Percentiles rank a stretch among this genome's conserved stretches.
Conservation (phyloP, 2,797 vertebrate species). For the Gymnoscopelus braueri region DNA sequence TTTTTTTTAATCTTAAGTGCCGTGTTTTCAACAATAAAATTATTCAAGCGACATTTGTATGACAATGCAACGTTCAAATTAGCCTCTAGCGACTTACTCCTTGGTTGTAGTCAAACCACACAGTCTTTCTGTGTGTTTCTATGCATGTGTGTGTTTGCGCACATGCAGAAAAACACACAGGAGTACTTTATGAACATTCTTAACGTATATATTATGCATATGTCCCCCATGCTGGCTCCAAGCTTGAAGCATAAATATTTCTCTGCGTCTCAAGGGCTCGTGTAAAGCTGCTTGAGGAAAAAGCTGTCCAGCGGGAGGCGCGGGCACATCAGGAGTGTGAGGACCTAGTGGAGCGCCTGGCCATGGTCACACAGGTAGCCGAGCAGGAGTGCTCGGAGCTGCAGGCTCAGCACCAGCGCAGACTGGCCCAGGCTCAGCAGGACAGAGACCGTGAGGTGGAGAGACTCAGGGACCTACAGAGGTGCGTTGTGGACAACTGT, state of each 20-base stretch:
- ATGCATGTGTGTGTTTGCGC: neutral
- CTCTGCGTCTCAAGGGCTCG: slow-evolving; percentile 66
- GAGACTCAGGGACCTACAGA: slow-evolving; percentile 87
- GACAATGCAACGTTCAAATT: too few species aligned
- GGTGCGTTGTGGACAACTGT: slow-evolving; percentile 62
- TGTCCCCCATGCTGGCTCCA: neutral
- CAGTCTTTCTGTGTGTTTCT: neutral
- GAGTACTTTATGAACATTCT: neutral
- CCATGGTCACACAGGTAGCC: slow-evolving; percentile 53
- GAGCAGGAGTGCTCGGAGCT: slow-evolving; percentile 84
- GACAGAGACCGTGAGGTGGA: slow-evolving; percentile 85
- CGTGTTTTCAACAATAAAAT: too few species aligned
- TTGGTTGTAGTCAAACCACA: neutral
- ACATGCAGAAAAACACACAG: slow-evolving; percentile 1
- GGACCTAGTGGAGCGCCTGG: slow-evolving; percentile 79
- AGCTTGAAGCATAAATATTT: neutral
- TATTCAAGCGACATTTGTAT: too few species aligned
- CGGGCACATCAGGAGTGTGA: slow-evolving; percentile 80
- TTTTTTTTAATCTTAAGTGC: too few species aligned
- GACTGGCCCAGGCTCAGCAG: slow-evolving; percentile 77
- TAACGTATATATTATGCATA: slow-evolving; percentile 4
- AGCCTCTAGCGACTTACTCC: too few species aligned
- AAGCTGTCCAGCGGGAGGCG: slow-evolving; percentile 78
- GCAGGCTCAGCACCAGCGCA: slow-evolving; percentile 84
- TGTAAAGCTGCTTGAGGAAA: slow-evolving; percentile 86